phyloP scores from a whole-genome alignment of 2,797 vertebrate species.

The Brotogeris chrysoptera region DNA sequence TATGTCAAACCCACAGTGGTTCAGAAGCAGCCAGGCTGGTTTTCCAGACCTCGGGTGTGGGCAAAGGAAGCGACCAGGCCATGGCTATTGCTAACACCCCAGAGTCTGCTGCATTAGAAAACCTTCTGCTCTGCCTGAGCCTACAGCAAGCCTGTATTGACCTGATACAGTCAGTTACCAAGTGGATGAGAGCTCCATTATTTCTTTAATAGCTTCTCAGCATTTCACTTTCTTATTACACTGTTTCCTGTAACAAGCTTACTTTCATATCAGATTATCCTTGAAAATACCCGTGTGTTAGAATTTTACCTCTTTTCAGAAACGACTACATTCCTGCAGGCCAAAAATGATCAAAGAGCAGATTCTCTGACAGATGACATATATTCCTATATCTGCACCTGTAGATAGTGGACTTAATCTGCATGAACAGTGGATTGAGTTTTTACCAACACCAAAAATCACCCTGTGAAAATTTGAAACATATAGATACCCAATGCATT shows the following conservation, averaged over 20 bases:
- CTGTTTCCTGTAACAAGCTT: background rate
- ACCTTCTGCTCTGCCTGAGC: background rate
- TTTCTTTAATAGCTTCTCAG: background rate
- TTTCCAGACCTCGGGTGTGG: background rate
- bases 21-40: background rate
- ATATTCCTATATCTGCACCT: background rate
- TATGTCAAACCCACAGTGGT: background rate
- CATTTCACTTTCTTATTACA: background rate
- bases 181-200: background rate
- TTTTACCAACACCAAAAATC: background rate
- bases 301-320: background rate
- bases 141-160: background rate
- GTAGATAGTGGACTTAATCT: background rate
- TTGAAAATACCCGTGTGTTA: background rate
- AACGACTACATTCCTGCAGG: background rate
- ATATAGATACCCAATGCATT: background rate
- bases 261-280: background rate
- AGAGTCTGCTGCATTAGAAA: background rate
- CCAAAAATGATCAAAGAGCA: background rate
- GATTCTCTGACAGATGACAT: background rate
- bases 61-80: background rate
- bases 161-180: background rate
- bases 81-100: background rate
- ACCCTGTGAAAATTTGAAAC: background rate
- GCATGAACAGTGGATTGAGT: background rate